phyloP scores from a whole-genome alignment of 2,797 vertebrate species.

The Synanceia verrucosa region DNA sequence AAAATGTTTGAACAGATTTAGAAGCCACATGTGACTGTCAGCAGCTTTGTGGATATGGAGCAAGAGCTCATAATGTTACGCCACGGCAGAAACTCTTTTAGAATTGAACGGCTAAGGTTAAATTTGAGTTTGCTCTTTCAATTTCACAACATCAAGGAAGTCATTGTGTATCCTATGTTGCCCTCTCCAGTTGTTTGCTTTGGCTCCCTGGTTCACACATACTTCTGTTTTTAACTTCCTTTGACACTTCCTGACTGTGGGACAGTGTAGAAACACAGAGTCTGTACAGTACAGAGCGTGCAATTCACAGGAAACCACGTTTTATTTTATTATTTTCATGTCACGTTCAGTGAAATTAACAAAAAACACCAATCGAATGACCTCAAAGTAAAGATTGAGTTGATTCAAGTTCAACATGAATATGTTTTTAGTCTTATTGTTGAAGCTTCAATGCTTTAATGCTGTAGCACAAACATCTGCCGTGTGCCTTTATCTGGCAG shows the following conservation, averaged over 20 bases:
- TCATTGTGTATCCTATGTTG: conserved; percentile 21
- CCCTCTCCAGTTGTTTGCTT: conserved; percentile 32
- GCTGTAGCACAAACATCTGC: neutral
- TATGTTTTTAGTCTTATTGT: neutral
- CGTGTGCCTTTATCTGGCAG: neutral
- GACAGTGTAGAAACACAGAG: neutral
- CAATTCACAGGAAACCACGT: conserved; percentile 57
- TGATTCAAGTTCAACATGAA: neutral
- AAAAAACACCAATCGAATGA: neutral
- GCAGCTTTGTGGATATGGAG: conserved; percentile 5
- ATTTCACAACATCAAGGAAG: conserved; percentile 23
- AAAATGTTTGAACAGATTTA: conserved; percentile 9
- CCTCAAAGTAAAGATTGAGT: neutral
- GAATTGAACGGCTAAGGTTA: neutral
- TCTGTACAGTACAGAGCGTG: conserved; percentile 8
- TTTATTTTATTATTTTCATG: no score
- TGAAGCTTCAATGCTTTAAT: neutral
- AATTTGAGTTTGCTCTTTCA: neutral
- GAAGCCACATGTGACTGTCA: conserved; percentile 18
- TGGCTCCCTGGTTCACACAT: conserved; percentile 6
- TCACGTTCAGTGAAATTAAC: neutral
- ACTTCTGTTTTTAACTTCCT: conserved; percentile 71
- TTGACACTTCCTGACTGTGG: conserved; percentile 23
- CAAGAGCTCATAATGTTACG: conserved; percentile 9
- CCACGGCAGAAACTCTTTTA: conserved; percentile 45